Percentiles rank a stretch among this genome's conserved stretches.
Evolutionary conservation across 2,888 invertebrate genomes (phyloP).

Genomic region (Acrobasis repandana): DNA sequence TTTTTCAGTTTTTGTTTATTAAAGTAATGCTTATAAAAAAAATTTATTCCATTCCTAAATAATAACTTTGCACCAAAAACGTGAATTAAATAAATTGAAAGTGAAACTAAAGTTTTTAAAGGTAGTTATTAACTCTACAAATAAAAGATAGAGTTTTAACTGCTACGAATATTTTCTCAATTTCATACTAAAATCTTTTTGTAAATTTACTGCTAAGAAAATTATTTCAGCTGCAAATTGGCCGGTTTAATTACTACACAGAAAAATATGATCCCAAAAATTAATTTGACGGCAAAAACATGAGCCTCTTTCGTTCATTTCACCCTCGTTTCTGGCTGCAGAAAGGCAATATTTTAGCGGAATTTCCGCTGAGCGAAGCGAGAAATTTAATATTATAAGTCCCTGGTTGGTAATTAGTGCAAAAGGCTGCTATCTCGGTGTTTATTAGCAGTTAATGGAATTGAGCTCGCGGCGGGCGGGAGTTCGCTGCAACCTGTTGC

Average conservation of each 20-base stretch:
- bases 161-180: neutral
- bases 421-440: slow-evolving; percentile 58
- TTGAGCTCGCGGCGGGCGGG: slow-evolving; percentile 58
- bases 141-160: too few relatives aligned
- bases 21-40: too few relatives aligned
- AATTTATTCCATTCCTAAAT: too few relatives aligned
- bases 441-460: slow-evolving; percentile 74
- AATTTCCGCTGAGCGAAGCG: slow-evolving; percentile 47
- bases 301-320: slow-evolving; percentile 38
- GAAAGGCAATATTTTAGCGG: slow-evolving; percentile 49
- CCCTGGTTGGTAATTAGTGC: slow-evolving; percentile 62
- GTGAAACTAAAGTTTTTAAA: too few relatives aligned
- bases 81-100: too few relatives aligned
- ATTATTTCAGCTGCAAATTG: neutral
- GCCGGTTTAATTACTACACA: slow-evolving; percentile 32
- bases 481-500: slow-evolving; percentile 75
- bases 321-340: slow-evolving; percentile 42
- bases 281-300: slow-evolving; percentile 25
- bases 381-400: slow-evolving; percentile 63
- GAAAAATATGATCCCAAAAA: slow-evolving; percentile 33
- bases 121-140: too few relatives aligned
- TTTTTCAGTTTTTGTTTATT: too few relatives aligned
- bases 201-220: neutral
- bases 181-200: neutral
- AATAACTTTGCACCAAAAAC: too few relatives aligned